Percentiles rank a stretch among this genome's conserved stretches.
These are phyloP conservation scores for Sylvia borin DNA, from an alignment of 2,797 vertebrate species.

Conservation along the genomic window DNA sequence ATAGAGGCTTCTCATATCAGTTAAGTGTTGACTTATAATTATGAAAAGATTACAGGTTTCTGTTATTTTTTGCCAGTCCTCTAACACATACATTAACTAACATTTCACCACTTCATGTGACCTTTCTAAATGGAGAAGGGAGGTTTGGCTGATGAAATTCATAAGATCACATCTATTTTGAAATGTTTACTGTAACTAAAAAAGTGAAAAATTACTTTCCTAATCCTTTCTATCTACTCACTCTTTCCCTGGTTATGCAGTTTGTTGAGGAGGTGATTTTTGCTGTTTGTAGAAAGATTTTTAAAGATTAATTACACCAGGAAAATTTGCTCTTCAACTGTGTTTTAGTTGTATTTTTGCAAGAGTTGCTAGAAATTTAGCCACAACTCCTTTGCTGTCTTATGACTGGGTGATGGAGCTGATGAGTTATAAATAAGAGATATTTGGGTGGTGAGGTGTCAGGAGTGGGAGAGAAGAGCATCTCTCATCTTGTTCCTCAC, in stretches of 20 bases:
- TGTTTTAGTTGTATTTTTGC: not conserved
- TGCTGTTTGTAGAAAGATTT: not conserved
- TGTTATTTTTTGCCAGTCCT: slow-evolving; percentile 11
- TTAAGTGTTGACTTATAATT: slow-evolving; percentile 29
- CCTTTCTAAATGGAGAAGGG: not conserved
- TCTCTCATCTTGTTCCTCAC: not conserved
- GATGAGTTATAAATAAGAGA: not conserved
- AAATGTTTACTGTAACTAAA: not conserved
- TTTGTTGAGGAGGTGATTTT: not conserved
- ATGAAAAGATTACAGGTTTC: not conserved
- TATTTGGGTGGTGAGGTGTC: not conserved
- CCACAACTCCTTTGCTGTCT: not conserved
- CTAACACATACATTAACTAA: not conserved
- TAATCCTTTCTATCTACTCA: not conserved
- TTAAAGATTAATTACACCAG: not conserved
- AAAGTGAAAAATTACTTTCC: not conserved
- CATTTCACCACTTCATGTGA: not conserved
- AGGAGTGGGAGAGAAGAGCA: not conserved
- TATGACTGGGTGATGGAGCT: not conserved
- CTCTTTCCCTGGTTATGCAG: not conserved
- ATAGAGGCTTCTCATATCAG: slow-evolving; percentile 39
- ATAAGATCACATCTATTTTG: not conserved
- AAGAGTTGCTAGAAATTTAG: not conserved
- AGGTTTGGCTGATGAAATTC: not conserved
- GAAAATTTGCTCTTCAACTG: not conserved